Base-by-base conservation (phyloP, 2,797 vertebrate genomes). In the Spatula versicolor region DNA sequence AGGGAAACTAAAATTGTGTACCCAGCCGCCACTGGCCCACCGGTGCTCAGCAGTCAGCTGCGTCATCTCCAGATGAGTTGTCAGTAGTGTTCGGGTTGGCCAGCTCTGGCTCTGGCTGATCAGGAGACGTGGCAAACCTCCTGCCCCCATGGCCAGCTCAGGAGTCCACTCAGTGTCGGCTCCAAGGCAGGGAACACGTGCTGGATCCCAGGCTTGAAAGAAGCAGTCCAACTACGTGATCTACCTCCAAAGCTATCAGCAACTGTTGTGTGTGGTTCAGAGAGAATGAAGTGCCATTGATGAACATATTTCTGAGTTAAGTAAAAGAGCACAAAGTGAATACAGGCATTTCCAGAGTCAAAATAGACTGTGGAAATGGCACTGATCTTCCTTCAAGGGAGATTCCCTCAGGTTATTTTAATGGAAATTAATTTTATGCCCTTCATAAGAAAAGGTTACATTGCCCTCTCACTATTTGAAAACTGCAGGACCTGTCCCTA, bases 61-160 rank as follows among this genome's bases (percentile, higher is more conserved):
- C 7, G 4, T 58, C 52, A 45, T 28, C 17, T 59, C 11, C 37
- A 37, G 28, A 41, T 64, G 58, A 71, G 41, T 35, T 25, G 28
- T 43, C 35, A 37, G 22, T 55, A 39, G 30, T 6, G 28, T 82
- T 68, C 55, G 45, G 14, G 13, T 74, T 59, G 21, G 43, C 43
- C n/a, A 41, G 5, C 9, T n/a, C 5, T 5, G 8, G 9, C 23
- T 72, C 48, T 39, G 59, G 22, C 10, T 52, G n/a, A 79, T 33
- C 21, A 25, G 60, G 41, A 67, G 16, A 15, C 11, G 5, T 9
- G 21, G 18, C 35, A 69, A 77, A 39, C 7, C 37, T 62, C n/a
- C 55, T 7, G 7, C 30, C 14, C 39, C 23, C 11, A 33, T 0
- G 3, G 46, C 25, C 1, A 0, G 41, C 31, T 37, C 71, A 68